A percentile compares a stretch with the other conserved stretches of the same genome.
These are phyloP conservation scores for Eidolon dupreanum DNA, from an alignment of 2,797 vertebrate genomes.

Conservation along the genomic window DNA sequence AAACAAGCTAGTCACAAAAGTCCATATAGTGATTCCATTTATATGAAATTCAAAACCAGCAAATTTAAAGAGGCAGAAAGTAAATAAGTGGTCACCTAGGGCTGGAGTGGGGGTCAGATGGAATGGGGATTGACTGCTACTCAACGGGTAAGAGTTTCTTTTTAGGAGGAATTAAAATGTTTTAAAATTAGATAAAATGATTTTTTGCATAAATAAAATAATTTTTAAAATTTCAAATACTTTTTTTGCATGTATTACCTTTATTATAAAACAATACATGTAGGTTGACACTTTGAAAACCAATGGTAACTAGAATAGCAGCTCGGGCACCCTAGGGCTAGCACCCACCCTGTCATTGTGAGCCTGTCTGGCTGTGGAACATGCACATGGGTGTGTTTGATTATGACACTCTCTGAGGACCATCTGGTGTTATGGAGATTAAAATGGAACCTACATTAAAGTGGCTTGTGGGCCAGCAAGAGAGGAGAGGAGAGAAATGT, in stretches of 20 bases:
- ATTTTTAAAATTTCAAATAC: not conserved
- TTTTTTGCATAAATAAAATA: not conserved
- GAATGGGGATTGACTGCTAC: not conserved
- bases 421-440: conserved; percentile 41
- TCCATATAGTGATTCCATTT: not conserved
- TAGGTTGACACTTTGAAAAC: not conserved
- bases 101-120: no score
- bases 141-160: not conserved
- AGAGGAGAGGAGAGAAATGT: not conserved
- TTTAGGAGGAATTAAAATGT: not conserved
- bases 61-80: not conserved
- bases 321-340: not conserved
- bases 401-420: not conserved
- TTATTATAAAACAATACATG: not conserved
- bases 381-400: not conserved
- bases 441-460: not conserved
- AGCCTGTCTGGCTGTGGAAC: not conserved
- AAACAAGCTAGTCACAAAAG: not conserved
- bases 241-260: not conserved
- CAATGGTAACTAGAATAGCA: not conserved
- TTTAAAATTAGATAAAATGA: not conserved
- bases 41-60: not conserved
- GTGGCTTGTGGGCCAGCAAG: not conserved
- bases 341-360: not conserved
- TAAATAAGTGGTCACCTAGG: not conserved